A percentile compares a stretch with the other conserved stretches of the same genome.
These are phyloP conservation scores for Acipenser ruthenus DNA, from an alignment of 2,797 vertebrate species.

Conservation along the genomic window DNA sequence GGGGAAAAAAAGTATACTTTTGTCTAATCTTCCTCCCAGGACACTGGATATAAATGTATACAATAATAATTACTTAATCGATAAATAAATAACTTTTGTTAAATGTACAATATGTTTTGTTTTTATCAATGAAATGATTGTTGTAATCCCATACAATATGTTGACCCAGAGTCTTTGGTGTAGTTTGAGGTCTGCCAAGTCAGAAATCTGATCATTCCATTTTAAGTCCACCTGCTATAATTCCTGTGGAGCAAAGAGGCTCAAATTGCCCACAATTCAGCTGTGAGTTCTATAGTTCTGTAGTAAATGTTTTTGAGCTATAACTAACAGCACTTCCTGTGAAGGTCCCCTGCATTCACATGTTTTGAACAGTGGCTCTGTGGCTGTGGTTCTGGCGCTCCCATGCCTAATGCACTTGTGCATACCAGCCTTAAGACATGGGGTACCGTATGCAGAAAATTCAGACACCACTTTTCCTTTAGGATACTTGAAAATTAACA, in stretches of 20 bases:
- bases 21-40: no score
- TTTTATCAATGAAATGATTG: no score
- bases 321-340: not conserved
- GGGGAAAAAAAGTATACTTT: no score
- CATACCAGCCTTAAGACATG: not conserved
- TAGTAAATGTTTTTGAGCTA: conserved; percentile 28
- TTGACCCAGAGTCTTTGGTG: conserved; percentile 11
- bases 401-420: conserved; percentile 19
- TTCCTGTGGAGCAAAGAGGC: conserved; percentile 30
- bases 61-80: no score
- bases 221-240: conserved; percentile 40
- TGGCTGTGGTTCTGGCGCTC: not conserved
- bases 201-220: conserved; percentile 43
- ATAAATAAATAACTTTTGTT: no score
- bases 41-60: no score
- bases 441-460: no score
- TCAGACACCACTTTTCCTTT: no score
- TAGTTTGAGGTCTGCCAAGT: conserved; percentile 27
- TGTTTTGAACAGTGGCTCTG: not conserved
- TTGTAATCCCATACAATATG: no score
- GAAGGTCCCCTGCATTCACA: not conserved
- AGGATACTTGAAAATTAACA: no score
- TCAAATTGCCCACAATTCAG: conserved; percentile 19
- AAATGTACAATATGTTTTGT: no score
- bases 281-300: conserved; percentile 17